Evolutionary conservation across 2,888 invertebrate species (phyloP), one percentile per base, ranked within the genome.

Genomic region (Agrilus biguttatus): DNA sequence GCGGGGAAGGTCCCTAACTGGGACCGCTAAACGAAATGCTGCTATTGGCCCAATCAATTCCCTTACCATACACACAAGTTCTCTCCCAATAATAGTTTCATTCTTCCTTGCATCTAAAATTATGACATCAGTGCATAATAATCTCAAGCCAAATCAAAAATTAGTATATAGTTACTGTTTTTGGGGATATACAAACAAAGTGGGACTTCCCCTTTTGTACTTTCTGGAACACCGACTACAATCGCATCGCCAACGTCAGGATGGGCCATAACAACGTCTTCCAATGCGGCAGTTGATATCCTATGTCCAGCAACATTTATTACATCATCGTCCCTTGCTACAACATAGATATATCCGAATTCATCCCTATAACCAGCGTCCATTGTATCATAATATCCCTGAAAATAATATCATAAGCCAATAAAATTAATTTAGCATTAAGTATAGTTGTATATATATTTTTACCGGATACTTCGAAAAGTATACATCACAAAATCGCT

Each of bases 271-370:
- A 91, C 80, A 0, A 91, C 90, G 62, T 95, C 91, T 63, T 95
- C 95, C 4, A 95, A 65, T 1, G 89, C 87, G 0, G 87, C 80
- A 0, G 92, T 90, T 1, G 91, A 90, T 36, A 95, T 71, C 41
- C 93, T 71, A 62, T 93, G 93, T 0, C 93, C 95, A 1, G 95
- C 89, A 1, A 95, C 93, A 62, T 95, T 95, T 55, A 95, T 93
- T 46, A 91, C 85, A 65, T 95, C 95, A 67, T 95, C 95, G 46
- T 88, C 90, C 32, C 95, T 72, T 0, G 92, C 86, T 40, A 90
- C 87, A 12, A 95, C 89, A 66, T 83, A 89, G 2, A 95, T 74
- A 43, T 86, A 86, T 1, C 90, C 90, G 50, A 81, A 77, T 42
- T 81, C 76, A 57, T 90, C 89, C 44, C 78, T 74, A 63, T 83